Percentiles rank a stretch among this genome's conserved stretches.
phyloP scores from a whole-genome alignment of 2,888 invertebrate species.

The Nemoura dubitans region DNA sequence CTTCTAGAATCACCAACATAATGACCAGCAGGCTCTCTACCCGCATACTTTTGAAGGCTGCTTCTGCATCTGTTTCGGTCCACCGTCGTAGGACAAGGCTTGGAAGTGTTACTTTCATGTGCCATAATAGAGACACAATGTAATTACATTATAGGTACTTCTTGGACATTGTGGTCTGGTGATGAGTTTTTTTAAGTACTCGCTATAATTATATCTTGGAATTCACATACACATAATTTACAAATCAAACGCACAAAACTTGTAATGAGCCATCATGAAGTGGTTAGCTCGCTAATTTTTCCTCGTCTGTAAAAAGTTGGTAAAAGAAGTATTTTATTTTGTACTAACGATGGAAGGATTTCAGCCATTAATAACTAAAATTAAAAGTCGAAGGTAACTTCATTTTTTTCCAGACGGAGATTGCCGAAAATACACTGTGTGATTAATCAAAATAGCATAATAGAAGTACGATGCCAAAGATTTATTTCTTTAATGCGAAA shows the following conservation, averaged over 20 bases:
- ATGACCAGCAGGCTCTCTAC: too few relatives aligned
- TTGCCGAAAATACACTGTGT: neutral
- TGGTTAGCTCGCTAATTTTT: neutral
- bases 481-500: constrained; percentile 21
- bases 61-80: neutral
- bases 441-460: constrained; percentile 7
- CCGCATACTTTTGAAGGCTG: neutral
- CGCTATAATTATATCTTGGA: neutral
- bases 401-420: neutral
- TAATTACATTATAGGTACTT: neutral
- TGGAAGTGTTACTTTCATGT: too few relatives aligned
- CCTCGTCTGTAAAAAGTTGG: neutral
- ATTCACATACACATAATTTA: neutral
- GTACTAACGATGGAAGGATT: neutral
- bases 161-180: neutral
- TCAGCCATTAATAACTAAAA: constrained; percentile 7
- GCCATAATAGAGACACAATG: neutral
- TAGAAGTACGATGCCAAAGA: neutral
- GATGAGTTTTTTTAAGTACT: neutral
- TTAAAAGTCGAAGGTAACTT: neutral
- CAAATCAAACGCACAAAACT: neutral
- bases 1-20: neutral
- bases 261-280: neutral
- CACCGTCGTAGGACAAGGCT: neutral
- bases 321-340: neutral